Percentiles rank a stretch among this genome's conserved stretches.
Evolutionary conservation across 2,113 vertebrate genomes (phyloP).

Genomic region (Dasyornis broadbenti): DNA sequence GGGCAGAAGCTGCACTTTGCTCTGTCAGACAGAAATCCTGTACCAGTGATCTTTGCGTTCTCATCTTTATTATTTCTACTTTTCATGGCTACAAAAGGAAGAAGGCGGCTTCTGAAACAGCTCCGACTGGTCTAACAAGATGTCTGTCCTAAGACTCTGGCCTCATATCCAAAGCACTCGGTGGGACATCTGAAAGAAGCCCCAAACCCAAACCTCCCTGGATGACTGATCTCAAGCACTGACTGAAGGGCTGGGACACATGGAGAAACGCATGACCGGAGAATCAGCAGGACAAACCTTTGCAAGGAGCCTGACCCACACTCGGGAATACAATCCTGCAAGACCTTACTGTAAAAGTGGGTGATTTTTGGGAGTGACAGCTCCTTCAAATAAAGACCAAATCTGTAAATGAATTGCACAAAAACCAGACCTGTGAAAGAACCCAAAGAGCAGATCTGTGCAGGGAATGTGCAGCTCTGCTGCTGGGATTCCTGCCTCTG

Average conservation of each 20-base stretch:
- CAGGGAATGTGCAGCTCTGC: neutral
- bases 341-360: neutral
- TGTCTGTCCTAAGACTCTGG: neutral
- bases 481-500: neutral
- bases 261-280: neutral
- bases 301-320: neutral
- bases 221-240: neutral
- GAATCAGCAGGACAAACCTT: neutral
- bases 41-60: neutral
- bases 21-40: neutral
- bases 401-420: neutral
- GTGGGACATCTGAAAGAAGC: neutral
- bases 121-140: neutral
- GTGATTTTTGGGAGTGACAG: neutral
- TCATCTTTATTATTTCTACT: neutral
- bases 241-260: neutral
- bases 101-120: neutral
- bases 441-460: neutral
- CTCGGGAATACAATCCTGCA: neutral
- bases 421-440: neutral
- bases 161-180: neutral
- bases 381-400: neutral
- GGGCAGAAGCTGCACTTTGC: neutral
- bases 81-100: neutral
- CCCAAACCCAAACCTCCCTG: neutral